Evolutionary conservation across 2,888 invertebrate genomes (phyloP).

Genomic region (Sphaeridia pumilis): DNA sequence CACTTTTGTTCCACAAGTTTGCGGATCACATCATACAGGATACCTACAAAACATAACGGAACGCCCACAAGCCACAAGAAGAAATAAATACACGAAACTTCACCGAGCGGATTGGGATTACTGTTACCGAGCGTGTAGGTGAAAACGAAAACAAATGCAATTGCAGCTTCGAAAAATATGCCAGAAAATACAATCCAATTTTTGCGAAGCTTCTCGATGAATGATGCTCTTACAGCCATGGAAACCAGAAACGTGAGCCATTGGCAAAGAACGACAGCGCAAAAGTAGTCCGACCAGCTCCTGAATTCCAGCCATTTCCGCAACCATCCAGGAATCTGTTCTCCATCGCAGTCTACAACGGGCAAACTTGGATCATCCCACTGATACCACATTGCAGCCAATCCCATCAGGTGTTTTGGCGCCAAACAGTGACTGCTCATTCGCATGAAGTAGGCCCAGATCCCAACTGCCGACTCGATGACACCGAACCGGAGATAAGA

Average conservation of each 20-base stretch:
- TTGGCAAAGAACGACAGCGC: slow-evolving; percentile 40
- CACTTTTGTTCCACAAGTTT: too few species aligned
- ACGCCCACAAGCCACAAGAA: too few species aligned
- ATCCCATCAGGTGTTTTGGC: slow-evolving; percentile 74
- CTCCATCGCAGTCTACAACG: slow-evolving; percentile 57
- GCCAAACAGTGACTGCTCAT: slow-evolving; percentile 99
- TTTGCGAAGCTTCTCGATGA: slow-evolving; percentile 16
- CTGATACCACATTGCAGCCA: slow-evolving; percentile 88
- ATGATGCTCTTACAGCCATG: slow-evolving; percentile 16
- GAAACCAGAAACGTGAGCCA: slow-evolving; percentile 23
- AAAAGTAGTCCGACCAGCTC: slow-evolving; percentile 92
- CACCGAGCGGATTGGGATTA: too few species aligned
- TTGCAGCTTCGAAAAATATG: neutral
- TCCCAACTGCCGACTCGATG: slow-evolving; percentile 98
- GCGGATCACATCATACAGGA: too few species aligned
- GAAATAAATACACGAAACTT: too few species aligned
- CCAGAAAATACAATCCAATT: slow-evolving; percentile 21
- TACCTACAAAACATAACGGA: too few species aligned
- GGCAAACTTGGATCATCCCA: slow-evolving; percentile 62
- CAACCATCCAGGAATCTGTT: slow-evolving; percentile 40
- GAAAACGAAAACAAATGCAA: too few species aligned
- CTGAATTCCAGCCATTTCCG: slow-evolving; percentile 65
- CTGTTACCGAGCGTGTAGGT: too few species aligned
- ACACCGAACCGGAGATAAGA: slow-evolving; percentile 99
- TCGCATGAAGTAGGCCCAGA: slow-evolving; percentile 99